phyloP scores from a whole-genome alignment of 2,113 vertebrate species.

The Myiagra hebetior region DNA sequence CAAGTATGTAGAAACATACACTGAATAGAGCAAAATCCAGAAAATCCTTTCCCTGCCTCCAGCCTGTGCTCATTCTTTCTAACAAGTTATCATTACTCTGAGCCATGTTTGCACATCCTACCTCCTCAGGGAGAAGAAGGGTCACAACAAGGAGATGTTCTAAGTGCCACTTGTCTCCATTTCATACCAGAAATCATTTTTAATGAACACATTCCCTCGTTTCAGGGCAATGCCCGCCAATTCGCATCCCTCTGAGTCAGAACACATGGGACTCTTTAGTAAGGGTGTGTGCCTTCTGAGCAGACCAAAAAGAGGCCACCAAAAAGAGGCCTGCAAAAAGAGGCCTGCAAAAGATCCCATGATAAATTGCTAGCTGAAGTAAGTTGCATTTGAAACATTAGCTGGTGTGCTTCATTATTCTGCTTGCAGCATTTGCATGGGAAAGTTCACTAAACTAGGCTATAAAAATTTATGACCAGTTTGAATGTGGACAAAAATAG shows the following conservation, averaged over 20 bases:
- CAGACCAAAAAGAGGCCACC: conserved; percentile 63
- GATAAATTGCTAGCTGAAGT: conserved; percentile 61
- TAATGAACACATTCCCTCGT: conserved; percentile 68
- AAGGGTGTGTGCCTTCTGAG: background rate
- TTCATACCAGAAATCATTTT: conserved; percentile 57
- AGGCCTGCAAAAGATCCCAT: conserved; percentile 42
- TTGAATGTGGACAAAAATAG: conserved; percentile 45
- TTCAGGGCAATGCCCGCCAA: conserved; percentile 34
- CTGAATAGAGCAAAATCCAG: background rate
- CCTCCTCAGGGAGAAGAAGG: conserved; percentile 24
- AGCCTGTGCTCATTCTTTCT: background rate
- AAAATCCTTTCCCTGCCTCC: background rate
- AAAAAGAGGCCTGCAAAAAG: conserved; percentile 67
- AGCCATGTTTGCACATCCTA: background rate
- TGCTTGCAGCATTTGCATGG: conserved; percentile 44
- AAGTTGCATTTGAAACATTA: conserved; percentile 65
- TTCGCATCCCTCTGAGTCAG: background rate
- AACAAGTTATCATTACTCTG: conserved; percentile 17
- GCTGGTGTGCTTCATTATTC: conserved; percentile 27
- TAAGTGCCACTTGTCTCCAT: background rate
- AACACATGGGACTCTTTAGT: conserved; percentile 67
- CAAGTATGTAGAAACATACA: background rate
- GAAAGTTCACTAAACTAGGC: conserved; percentile 46
- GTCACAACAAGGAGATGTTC: conserved; percentile 48
- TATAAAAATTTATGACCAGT: conserved; percentile 20